Percentiles rank a stretch among this genome's conserved stretches.
Conservation (phyloP, 2,888 invertebrate genomes). For the Omphaloscelis lunosa region DNA sequence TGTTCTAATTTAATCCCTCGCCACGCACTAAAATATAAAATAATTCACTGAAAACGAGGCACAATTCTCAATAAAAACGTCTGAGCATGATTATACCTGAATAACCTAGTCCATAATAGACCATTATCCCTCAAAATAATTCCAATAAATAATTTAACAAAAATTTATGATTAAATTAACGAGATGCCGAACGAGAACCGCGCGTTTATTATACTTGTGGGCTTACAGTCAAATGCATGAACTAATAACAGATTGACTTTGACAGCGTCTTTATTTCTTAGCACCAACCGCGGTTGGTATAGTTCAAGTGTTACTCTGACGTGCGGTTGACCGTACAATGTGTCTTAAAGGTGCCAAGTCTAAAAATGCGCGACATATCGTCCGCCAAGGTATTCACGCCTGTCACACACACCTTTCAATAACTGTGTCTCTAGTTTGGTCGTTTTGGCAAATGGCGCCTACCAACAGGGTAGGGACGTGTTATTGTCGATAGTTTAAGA, state of each 20-base stretch:
- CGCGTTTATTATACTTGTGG: slow-evolving; percentile 32
- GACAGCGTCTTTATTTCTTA: neutral
- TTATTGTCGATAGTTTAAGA: slow-evolving; percentile 60
- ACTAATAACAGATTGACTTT: neutral
- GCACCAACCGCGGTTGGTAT: neutral
- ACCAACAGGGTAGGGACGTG: slow-evolving; percentile 67
- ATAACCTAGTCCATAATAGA: slow-evolving; percentile 32
- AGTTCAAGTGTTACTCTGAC: slow-evolving; percentile 13
- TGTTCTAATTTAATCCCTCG: slow-evolving; percentile 41
- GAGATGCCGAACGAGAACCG: slow-evolving; percentile 20
- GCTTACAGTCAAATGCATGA: slow-evolving; percentile 20
- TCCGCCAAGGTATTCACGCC: slow-evolving; percentile 69
- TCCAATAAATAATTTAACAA: slow-evolving; percentile 48
- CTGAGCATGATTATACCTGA: slow-evolving; percentile 57
- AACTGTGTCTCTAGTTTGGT: slow-evolving; percentile 74
- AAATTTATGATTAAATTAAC: slow-evolving; percentile 53
- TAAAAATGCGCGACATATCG: slow-evolving; percentile 76
- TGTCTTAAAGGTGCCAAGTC: slow-evolving; percentile 75
- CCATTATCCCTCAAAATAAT: slow-evolving; percentile 47
- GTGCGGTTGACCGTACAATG: slow-evolving; percentile 34
- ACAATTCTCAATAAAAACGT: slow-evolving; percentile 55
- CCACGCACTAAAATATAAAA: slow-evolving; percentile 44
- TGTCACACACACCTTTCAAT: slow-evolving; percentile 81
- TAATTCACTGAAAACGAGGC: slow-evolving; percentile 53
- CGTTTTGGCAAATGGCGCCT: slow-evolving; percentile 86